Base-by-base conservation (phyloP, 2,113 vertebrate genomes). In the Connochaetes taurinus region DNA sequence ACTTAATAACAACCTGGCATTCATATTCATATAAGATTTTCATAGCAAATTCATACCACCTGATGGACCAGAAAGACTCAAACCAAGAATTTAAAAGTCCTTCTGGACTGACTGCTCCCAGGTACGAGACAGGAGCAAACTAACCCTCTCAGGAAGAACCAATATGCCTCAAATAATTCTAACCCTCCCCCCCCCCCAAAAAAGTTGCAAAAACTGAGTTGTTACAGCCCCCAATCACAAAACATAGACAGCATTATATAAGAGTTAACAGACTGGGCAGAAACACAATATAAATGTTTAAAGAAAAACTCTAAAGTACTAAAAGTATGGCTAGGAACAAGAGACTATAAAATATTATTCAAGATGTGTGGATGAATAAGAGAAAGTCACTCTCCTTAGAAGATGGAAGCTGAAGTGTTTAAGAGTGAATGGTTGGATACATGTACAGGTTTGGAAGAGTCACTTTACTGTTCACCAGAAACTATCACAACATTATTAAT, bases 251-350 rank as follows among this genome's bases (percentile, higher is more conserved):
- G 58, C 62, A 76, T 87, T 33, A 87, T 21, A 13, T 45, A 91
- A 87, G 36, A 87, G 58, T 58, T 31, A 92, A 74, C 5, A 64
- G 53, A 88, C 83, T 84, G 36, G 84, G 60, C 60, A 91, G 89
- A 76, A 88, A 87, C n/a, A 87, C 31, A 80, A 81, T 52, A 82
- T n/a, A 87, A 52, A 86, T 33, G 33, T 29, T 80, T 60, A 82
- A 94, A n/a, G n/a, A 87, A 96, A 96, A 91, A 82, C 12, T 29
- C 40, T 71, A 7, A 94, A 83, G 60, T 71, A 94, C 31, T 71
- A 50, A 58, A 94, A 71, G n/a, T 57, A 90, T 2, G 43, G n/a
- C 2, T 91, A 25, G 57, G 23, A 87, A 7, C 29, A 91, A 81
- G n/a, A 91, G 23, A 94, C 60, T 94, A 43, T 57, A 87, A 86